Conservation (phyloP, 2,888 invertebrate genomes). For the Ditylenchus weischeri region DNA sequence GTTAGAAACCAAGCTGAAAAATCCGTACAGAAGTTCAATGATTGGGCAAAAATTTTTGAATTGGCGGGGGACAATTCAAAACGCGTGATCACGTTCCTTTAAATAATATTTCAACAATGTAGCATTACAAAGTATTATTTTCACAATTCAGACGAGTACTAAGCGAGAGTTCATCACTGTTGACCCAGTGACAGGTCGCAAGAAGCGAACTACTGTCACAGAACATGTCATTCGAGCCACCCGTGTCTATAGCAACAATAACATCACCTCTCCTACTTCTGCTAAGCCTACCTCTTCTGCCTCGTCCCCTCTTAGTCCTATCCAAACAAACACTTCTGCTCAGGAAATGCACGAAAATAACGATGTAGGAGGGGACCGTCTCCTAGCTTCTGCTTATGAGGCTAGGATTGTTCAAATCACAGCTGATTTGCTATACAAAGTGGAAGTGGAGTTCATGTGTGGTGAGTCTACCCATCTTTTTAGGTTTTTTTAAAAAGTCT, state of each 20-base stretch:
- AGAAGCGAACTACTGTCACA: slow-evolving; percentile 50
- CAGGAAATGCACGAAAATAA: slow-evolving; percentile 1
- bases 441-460: slow-evolving; percentile 45
- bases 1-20: too few species aligned
- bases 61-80: too few species aligned
- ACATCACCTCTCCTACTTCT: not conserved
- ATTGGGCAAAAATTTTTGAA: too few species aligned
- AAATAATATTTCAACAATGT: too few species aligned
- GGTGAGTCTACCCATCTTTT: slow-evolving; percentile 25
- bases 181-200: slow-evolving; percentile 48
- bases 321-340: not conserved
- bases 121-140: too few species aligned
- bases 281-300: not conserved
- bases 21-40: too few species aligned
- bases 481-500: slow-evolving; percentile 9
- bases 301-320: slow-evolving; percentile 7
- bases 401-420: slow-evolving; percentile 41
- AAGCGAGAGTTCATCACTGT: slow-evolving; percentile 42
- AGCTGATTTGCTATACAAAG: slow-evolving; percentile 41
- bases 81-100: too few species aligned
- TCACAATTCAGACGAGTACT: not conserved
- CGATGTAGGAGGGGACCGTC: slow-evolving; percentile 8
- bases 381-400: slow-evolving; percentile 44
- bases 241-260: not conserved
- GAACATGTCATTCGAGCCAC: slow-evolving; percentile 38